Evolutionary conservation across 2,888 invertebrate species (phyloP), one percentile per base, ranked within the genome.

Genomic region (Hermaeophaga mercurialis): DNA sequence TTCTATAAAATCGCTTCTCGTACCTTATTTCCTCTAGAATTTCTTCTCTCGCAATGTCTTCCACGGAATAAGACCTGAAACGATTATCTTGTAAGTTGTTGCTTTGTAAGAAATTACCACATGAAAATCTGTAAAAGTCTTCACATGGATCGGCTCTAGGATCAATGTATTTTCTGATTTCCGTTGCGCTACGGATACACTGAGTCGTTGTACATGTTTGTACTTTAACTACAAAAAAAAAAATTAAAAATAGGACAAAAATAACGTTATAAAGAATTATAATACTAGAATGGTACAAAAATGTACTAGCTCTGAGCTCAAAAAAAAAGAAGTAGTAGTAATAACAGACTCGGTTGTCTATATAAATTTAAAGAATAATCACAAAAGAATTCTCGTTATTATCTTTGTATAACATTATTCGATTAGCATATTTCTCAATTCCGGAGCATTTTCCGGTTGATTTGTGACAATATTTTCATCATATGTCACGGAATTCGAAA

Each of bases 101-200:
- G 56, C 80, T 81, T 68, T 83, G 82, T 44, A 88, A 76, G 75
- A 89, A 90, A 8, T 82, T 82, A 7, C 90, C 90, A 69, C 90
- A 90, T 1, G 89, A 83, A 72, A 88, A 90, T 67, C 84, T 80
- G 75, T 90, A 90, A 77, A 90, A 90, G 72, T 90, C 88, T 64
- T 89, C 87, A 70, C 90, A 90, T 0, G 90, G 90, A 62, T 88
- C 85, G 17, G 85, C 83, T 5, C 76, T 74, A 2, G 79, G 75
- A 66, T 90, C 85, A 82, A 90, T 85, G 71, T 85, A 86, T 54
- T 80, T 77, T 26, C 89, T 76, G 14, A 90, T 78, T 59, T 83
- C 82, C 2, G 86, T 84, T 0, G 90, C 88, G 85, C 65, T 63
- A 15, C 57, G 58, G 22, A 68, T 64, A 52, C 73, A 73, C 22